phyloP scores from a whole-genome alignment of 1,140 invertebrate species.

The Drosophila parabipectinata region DNA sequence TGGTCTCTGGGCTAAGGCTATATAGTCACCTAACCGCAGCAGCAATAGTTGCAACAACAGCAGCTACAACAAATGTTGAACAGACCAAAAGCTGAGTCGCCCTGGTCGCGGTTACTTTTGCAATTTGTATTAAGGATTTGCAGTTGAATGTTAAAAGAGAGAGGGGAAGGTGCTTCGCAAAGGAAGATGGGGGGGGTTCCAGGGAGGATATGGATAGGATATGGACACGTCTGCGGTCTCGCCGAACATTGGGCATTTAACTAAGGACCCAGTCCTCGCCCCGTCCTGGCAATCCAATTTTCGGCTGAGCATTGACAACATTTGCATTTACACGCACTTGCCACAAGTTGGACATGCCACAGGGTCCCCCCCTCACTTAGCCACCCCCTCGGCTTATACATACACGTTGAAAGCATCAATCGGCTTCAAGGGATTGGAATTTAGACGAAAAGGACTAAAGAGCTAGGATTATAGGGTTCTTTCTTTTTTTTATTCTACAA shows the following conservation, averaged over 20 bases:
- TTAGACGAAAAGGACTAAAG: background rate
- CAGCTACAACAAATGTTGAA: constrained; percentile 45
- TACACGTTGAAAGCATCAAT: constrained; percentile 27
- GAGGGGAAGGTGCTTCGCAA: background rate
- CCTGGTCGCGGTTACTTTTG: constrained; percentile 72
- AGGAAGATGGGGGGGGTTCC: too few relatives aligned
- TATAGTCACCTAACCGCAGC: constrained; percentile 18
- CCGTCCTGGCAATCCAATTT: constrained; percentile 66
- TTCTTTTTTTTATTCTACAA: too few relatives aligned
- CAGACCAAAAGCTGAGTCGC: constrained; percentile 48
- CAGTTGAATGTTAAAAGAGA: constrained; percentile 30
- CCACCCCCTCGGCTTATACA: background rate
- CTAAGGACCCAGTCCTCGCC: constrained; percentile 36
- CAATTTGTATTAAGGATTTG: constrained; percentile 80
- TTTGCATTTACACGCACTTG: constrained; percentile 80
- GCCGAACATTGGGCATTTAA: constrained; percentile 63
- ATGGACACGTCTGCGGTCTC: constrained; percentile 60
- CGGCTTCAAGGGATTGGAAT: constrained; percentile 16
- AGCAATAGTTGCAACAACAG: constrained; percentile 15
- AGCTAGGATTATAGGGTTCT: too few relatives aligned
- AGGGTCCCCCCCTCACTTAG: constrained; percentile 13
- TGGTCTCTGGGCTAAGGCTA: background rate
- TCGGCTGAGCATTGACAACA: constrained; percentile 74
- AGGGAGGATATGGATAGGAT: constrained; percentile 23
- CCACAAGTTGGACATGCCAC: constrained; percentile 70